These are phyloP conservation scores for Oriolus oriolus DNA, from an alignment of 2,113 vertebrate species.

Conservation along the genomic window DNA sequence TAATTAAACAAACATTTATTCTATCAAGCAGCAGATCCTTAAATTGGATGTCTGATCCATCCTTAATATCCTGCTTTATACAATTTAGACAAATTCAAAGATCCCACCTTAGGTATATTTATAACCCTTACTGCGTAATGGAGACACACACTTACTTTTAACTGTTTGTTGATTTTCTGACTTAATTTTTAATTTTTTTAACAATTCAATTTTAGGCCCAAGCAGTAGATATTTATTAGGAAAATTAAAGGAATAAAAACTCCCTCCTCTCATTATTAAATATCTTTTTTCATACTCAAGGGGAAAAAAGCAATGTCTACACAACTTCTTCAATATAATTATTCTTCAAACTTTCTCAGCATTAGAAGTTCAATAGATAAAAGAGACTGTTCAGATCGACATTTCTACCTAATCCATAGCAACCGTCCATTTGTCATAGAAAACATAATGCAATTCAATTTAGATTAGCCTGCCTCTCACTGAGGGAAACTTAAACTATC, in stretches of 20 bases:
- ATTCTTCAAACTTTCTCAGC: neutral
- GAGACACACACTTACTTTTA: neutral
- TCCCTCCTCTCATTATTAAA: neutral
- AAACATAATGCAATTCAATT: neutral
- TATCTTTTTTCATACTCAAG: neutral
- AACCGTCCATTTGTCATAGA: neutral
- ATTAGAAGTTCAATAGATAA: neutral
- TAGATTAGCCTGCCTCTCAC: neutral
- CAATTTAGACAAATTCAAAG: neutral
- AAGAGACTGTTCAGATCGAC: neutral
- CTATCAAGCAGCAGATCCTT: neutral
- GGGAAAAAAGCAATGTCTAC: neutral
- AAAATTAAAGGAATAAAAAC: neutral
- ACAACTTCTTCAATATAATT: rapidly evolving
- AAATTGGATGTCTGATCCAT: neutral
- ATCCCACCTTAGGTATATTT: neutral
- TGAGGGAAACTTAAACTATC: neutral
- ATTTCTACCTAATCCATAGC: neutral
- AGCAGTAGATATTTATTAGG: neutral
- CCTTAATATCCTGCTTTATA: neutral
- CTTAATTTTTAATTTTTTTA: neutral
- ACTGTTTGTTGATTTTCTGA: neutral
- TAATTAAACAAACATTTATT: neutral
- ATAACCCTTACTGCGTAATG: neutral
- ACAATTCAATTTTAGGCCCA: neutral